A percentile compares a stretch with the other conserved stretches of the same genome.
Evolutionary conservation across 2,113 vertebrate species (phyloP).

Genomic region (Halichoerus grypus): DNA sequence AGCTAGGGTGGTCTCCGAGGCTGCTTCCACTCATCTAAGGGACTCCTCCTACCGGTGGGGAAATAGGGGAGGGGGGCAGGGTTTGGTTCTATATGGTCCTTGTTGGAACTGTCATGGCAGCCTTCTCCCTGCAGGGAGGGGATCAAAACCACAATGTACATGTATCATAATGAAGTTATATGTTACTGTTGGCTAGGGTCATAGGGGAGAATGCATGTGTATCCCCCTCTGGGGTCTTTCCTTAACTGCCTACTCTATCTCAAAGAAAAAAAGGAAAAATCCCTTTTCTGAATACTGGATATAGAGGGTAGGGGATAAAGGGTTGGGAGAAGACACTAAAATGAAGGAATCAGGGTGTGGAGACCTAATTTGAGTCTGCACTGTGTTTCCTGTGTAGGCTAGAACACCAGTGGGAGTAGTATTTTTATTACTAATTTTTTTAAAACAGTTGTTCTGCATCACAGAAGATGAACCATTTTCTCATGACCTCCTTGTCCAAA

Average conservation of each 20-base stretch:
- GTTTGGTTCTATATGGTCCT: background rate
- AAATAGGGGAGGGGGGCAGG: fast-evolving
- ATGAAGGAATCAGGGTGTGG: background rate
- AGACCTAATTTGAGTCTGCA: background rate
- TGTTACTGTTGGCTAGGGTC: background rate
- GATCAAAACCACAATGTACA: background rate
- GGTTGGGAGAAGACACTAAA: background rate
- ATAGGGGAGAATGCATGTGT: background rate
- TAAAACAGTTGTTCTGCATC: background rate
- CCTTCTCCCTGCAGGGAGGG: background rate
- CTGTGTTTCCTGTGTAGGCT: background rate
- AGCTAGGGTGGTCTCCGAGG: background rate
- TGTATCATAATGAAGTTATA: background rate
- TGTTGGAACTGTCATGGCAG: background rate
- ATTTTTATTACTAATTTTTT: background rate
- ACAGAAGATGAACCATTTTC: background rate
- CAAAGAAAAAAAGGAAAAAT: background rate
- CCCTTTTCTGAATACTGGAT: background rate
- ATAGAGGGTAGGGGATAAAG: background rate
- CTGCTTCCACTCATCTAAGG: background rate
- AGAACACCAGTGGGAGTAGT: background rate
- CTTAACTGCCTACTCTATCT: background rate
- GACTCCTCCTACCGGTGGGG: background rate
- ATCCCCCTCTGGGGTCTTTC: background rate
- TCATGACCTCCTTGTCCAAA: background rate